Conservation (phyloP, 2,888 invertebrate species). For the Gortyna flavago region DNA sequence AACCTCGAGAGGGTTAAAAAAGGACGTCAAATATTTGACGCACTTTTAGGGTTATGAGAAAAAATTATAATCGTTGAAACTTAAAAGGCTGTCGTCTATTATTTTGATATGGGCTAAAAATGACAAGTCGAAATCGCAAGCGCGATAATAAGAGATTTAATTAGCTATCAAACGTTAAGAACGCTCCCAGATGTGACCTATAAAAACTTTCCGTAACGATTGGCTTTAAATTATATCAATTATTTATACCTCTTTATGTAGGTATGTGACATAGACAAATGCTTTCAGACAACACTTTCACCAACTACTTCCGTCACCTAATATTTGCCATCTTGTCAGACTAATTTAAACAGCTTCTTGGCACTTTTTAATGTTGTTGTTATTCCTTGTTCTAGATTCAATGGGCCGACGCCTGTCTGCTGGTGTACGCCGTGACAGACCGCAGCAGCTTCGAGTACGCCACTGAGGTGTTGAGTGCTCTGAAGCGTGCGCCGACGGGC, state of each 20-base stretch:
- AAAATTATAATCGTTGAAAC: slow-evolving; percentile 11
- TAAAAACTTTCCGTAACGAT: slow-evolving; percentile 30
- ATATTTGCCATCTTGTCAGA: slow-evolving; percentile 48
- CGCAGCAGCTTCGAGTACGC: slow-evolving; percentile 93
- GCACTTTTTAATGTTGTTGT: slow-evolving; percentile 49
- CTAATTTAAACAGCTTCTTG: slow-evolving; percentile 37
- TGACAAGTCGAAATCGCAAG: slow-evolving; percentile 1
- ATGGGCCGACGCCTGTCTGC: slow-evolving; percentile 94
- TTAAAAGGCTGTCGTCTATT: slow-evolving; percentile 35
- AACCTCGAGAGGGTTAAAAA: too few species aligned
- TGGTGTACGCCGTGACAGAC: slow-evolving; percentile 94
- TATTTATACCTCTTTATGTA: slow-evolving; percentile 37
- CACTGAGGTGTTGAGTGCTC: slow-evolving; percentile 90
- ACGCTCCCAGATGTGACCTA: slow-evolving; percentile 50
- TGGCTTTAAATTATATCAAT: slow-evolving; percentile 47
- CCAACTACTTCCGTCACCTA: slow-evolving; percentile 53
- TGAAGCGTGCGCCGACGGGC: slow-evolving; percentile 89
- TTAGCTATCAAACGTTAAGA: slow-evolving; percentile 49
- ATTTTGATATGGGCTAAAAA: slow-evolving; percentile 33
- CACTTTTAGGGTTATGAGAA: slow-evolving; percentile 21
- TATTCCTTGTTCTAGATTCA: slow-evolving; percentile 89
- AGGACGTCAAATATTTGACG: too few species aligned
- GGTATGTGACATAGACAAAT: slow-evolving; percentile 34
- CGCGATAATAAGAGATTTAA: slow-evolving; percentile 29
- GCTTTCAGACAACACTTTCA: slow-evolving; percentile 24